A percentile compares a stretch with the other conserved stretches of the same genome.
Conservation (phyloP, 2,113 vertebrate species). For the Pogona vitticeps region DNA sequence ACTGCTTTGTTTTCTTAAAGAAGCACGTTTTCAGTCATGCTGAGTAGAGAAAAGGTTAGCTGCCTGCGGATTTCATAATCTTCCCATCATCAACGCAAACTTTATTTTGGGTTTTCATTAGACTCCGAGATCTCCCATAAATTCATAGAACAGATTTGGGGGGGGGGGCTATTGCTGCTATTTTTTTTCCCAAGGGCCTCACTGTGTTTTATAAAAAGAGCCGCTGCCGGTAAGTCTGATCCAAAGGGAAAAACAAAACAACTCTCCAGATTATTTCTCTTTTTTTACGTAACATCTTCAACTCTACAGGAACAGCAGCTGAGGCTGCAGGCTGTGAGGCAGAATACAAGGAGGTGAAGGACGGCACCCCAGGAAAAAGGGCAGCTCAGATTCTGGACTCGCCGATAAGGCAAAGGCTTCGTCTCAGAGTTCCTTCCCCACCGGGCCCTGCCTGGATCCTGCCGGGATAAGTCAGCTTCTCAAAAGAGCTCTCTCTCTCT, state of each 20-base stretch:
- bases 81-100: background rate
- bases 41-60: background rate
- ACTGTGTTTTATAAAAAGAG: background rate
- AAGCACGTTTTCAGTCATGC: background rate
- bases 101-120: background rate
- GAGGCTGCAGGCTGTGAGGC: background rate
- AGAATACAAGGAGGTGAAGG: no score
- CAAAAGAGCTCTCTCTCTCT: no score
- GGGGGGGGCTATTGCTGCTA: no score
- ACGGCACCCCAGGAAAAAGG: background rate
- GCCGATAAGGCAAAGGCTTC: background rate
- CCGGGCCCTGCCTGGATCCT: background rate
- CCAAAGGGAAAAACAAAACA: background rate
- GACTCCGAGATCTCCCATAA: background rate
- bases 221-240: background rate
- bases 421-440: background rate
- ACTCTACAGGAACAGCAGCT: background rate
- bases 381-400: background rate
- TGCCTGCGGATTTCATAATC: background rate
- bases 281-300: conserved; percentile 11
- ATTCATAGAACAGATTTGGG: background rate
- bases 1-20: background rate
- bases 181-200: background rate
- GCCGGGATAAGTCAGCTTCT: background rate
- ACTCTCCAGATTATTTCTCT: background rate